phyloP scores from a whole-genome alignment of 2,888 invertebrate genomes.

The Hirtodrosophila duncani region DNA sequence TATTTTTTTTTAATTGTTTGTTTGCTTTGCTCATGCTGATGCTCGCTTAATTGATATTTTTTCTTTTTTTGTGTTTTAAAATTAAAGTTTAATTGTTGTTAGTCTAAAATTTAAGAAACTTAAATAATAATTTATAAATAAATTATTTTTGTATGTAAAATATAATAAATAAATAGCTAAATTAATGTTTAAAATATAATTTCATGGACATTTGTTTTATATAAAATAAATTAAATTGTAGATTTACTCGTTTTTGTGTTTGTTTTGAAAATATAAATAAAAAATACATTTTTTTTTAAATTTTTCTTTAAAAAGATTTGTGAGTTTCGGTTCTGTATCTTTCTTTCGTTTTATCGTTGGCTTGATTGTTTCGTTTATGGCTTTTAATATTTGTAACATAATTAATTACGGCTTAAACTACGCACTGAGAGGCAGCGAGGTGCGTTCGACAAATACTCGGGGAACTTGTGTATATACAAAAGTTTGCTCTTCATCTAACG shows the following conservation, averaged over 20 bases:
- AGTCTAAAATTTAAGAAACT: constrained; percentile 49
- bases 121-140: constrained; percentile 49
- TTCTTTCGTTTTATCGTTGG: constrained; percentile 37
- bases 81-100: constrained; percentile 39
- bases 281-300: constrained; percentile 53
- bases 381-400: constrained; percentile 23
- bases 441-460: constrained; percentile 56
- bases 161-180: constrained; percentile 63
- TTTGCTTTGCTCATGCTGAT: constrained; percentile 29
- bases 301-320: too few relatives aligned
- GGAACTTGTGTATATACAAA: neutral
- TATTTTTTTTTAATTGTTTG: constrained; percentile 32
- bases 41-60: constrained; percentile 22
- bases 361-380: constrained; percentile 37
- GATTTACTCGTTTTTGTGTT: constrained; percentile 31
- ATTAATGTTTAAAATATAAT: constrained; percentile 42
- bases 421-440: constrained; percentile 78
- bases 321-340: constrained; percentile 31
- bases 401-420: constrained; percentile 50
- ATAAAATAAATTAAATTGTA: constrained; percentile 39
- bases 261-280: constrained; percentile 10
- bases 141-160: constrained; percentile 22
- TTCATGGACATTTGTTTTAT: constrained; percentile 35
- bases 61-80: constrained; percentile 28
- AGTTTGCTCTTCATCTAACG: neutral